Evolutionary conservation across 2,113 vertebrate genomes (phyloP).

Genomic region (Rhadina sibilatrix): DNA sequence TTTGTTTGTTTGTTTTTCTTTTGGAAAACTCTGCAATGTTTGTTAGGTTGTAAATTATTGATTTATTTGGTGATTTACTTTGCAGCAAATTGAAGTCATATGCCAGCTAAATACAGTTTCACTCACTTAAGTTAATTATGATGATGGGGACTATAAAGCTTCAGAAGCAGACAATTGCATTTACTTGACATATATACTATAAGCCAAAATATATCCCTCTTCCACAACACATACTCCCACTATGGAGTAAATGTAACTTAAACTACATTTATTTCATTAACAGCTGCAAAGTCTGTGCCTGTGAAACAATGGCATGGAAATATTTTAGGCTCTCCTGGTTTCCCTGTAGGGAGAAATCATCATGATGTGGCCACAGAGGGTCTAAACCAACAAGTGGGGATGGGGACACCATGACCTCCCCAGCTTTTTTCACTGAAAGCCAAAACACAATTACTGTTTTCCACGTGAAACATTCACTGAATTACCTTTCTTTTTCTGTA

Average conservation of each 20-base stretch:
- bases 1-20: neutral
- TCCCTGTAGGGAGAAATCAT: neutral
- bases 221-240: neutral
- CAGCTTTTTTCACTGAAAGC: neutral
- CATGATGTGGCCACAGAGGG: neutral
- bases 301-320: neutral
- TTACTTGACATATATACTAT: neutral
- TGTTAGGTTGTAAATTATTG: conserved; percentile 39
- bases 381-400: neutral
- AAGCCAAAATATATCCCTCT: neutral
- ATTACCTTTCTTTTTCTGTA: neutral
- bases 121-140: conserved; percentile 33
- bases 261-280: neutral
- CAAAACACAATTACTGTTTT: neutral
- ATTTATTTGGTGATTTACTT: conserved; percentile 50
- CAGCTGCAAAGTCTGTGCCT: neutral
- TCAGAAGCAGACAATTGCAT: conserved; percentile 4
- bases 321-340: neutral
- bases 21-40: neutral
- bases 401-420: neutral
- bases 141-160: neutral
- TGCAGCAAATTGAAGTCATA: conserved; percentile 31
- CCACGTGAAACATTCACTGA: neutral
- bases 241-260: neutral
- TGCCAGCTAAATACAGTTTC: conserved; percentile 24